Percentiles rank a stretch among this genome's conserved stretches.
phyloP scores from a whole-genome alignment of 1,140 invertebrate species.

The Heliconius congener region DNA sequence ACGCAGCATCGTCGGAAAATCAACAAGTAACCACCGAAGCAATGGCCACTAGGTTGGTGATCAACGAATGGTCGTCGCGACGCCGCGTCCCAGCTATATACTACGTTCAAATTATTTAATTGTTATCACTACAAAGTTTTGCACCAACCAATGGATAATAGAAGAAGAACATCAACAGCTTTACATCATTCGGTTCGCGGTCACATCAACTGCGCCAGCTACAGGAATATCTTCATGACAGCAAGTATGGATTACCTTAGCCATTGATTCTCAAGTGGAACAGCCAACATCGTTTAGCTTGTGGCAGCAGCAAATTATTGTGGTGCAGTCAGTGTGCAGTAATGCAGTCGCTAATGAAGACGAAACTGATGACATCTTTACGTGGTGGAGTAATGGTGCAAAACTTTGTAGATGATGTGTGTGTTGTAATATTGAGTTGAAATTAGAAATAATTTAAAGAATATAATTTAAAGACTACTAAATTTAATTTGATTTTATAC shows the following conservation, averaged over 20 bases:
- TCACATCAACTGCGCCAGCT: background rate
- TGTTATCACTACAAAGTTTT: slow-evolving; percentile 79
- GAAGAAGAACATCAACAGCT: background rate
- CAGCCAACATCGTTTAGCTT: background rate
- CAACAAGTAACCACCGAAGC: slow-evolving; percentile 71
- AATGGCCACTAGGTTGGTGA: slow-evolving; percentile 76
- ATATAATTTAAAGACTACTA: slow-evolving; percentile 24
- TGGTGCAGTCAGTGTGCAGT: background rate
- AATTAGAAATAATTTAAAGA: background rate
- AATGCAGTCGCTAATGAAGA: slow-evolving; percentile 5
- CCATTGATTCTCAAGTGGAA: background rate
- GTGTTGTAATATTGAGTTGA: slow-evolving; percentile 27
- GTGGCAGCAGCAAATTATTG: background rate
- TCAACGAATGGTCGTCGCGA: slow-evolving; percentile 66
- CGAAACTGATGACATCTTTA: background rate
- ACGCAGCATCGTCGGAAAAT: slow-evolving; percentile 52
- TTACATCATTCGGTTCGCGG: background rate
- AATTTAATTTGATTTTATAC: background rate
- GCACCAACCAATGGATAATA: slow-evolving; percentile 54
- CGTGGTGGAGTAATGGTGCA: slow-evolving; percentile 69
- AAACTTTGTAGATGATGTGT: slow-evolving; percentile 81
- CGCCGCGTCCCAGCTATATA: slow-evolving; percentile 67
- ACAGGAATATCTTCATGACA: background rate
- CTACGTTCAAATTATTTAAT: slow-evolving; percentile 55
- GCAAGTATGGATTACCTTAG: background rate